A percentile compares a stretch with the other conserved stretches of the same genome.
phyloP scores from a whole-genome alignment of 2,797 vertebrate genomes.

The Enteromius fasciolatus region DNA sequence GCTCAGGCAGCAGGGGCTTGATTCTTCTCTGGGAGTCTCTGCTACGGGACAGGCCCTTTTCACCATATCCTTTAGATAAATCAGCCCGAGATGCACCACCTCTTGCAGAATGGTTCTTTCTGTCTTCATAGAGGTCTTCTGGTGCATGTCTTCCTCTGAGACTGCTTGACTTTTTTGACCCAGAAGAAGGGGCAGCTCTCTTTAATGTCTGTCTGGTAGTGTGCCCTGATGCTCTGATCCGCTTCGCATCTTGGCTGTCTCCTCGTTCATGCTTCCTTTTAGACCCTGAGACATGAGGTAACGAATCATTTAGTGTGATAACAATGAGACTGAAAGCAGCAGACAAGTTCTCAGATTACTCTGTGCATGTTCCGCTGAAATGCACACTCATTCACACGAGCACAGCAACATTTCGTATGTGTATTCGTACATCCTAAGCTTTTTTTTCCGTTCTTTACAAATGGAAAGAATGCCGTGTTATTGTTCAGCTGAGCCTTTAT shows the following conservation, averaged over 20 bases:
- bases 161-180: slow-evolving; percentile 77
- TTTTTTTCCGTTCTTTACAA: not conserved
- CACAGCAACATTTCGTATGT: not conserved
- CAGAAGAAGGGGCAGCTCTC: slow-evolving; percentile 79
- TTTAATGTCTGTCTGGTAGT: slow-evolving; percentile 82
- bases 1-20: slow-evolving; percentile 81
- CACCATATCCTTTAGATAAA: slow-evolving; percentile 78
- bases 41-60: slow-evolving; percentile 80
- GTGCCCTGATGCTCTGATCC: slow-evolving; percentile 86
- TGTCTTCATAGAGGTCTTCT: slow-evolving; percentile 90
- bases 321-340: not conserved
- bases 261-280: slow-evolving; percentile 92
- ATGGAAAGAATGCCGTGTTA: not conserved
- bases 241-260: slow-evolving; percentile 85
- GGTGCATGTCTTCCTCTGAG: slow-evolving; percentile 78
- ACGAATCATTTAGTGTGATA: not conserved
- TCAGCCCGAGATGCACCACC: slow-evolving; percentile 78
- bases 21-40: slow-evolving; percentile 84
- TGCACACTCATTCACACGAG: not conserved
- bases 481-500: not conserved
- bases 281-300: slow-evolving; percentile 75
- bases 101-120: slow-evolving; percentile 80
- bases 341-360: not conserved
- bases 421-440: not conserved
- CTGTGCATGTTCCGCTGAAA: not conserved